phyloP scores from a whole-genome alignment of 2,113 vertebrate species.

The Callaeas wilsoni region DNA sequence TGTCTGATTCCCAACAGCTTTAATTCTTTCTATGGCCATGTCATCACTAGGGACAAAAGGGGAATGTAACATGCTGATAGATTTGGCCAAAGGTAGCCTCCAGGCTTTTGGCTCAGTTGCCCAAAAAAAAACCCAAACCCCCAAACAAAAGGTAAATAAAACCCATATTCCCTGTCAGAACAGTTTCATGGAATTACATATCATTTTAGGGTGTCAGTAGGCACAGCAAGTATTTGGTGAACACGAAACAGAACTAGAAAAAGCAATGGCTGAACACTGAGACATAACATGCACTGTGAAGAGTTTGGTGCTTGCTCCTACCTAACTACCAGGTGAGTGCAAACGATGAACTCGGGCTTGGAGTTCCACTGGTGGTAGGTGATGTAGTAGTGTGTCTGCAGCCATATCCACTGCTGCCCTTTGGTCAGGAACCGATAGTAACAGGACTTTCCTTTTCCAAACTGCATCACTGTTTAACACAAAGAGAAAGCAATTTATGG shows the following conservation, averaged over 20 bases:
- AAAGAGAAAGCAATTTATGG: neutral
- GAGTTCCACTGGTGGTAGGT: slow-evolving; percentile 94
- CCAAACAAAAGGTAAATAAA: neutral
- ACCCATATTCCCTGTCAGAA: neutral
- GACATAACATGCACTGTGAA: neutral
- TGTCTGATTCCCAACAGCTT: neutral
- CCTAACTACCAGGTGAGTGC: slow-evolving; percentile 86
- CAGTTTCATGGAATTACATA: neutral
- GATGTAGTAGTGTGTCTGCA: slow-evolving; percentile 87
- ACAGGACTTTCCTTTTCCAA: slow-evolving; percentile 88
- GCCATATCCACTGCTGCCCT: slow-evolving; percentile 87
- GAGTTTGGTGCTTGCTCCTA: slow-evolving; percentile 17
- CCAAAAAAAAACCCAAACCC: neutral
- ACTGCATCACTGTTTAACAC: slow-evolving; percentile 79
- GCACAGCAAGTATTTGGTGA: neutral
- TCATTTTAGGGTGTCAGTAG: neutral
- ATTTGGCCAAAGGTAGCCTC: neutral
- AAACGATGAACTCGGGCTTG: slow-evolving; percentile 87
- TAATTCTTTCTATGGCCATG: neutral
- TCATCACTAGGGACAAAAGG: neutral
- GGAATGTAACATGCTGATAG: neutral
- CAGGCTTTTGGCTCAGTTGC: neutral
- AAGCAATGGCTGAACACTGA: neutral
- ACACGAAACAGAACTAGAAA: neutral
- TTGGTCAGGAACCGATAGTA: slow-evolving; percentile 89